Base-by-base conservation (phyloP, 2,797 vertebrate genomes). In the Gastrophryne carolinensis region DNA sequence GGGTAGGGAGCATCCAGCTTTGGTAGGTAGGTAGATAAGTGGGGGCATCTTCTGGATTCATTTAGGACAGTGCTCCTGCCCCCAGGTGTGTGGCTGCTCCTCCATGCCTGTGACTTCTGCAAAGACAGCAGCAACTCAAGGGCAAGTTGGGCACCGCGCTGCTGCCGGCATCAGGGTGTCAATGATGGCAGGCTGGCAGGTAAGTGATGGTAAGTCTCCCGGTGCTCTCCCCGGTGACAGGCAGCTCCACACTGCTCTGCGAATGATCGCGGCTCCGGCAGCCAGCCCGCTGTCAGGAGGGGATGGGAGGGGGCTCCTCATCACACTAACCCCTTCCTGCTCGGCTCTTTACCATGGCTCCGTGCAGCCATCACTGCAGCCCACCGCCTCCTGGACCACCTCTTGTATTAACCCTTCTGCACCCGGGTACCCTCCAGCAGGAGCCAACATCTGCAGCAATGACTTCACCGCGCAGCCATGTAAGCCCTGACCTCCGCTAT, bases 171-270 rank as follows among this genome's bases (percentile, higher is more conserved):
- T n/a, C n/a, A n/a, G n/a, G n/a, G n/a, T n/a, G n/a, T n/a, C n/a
- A n/a, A n/a, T n/a, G n/a, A n/a, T n/a, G n/a, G n/a, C n/a, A n/a
- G n/a, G n/a, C n/a, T n/a, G n/a, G n/a, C n/a, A n/a, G n/a, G n/a
- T 30, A 17, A 53, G 37, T 24, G 39, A 32, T 78, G 75, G 7
- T n/a, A 39, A 78, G 60, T 75, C 64, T 52, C 63, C 61, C 29
- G 53, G 84, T 69, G 84, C 83, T 83, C 41, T 74, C 72, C 82
- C 79, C 80, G 75, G 78, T 83, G 83, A 84, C 62, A 84, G 77
- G 68, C 80, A 68, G 72, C 60, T 57, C 67, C 82, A 24, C 69
- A 23, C 72, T 74, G 79, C 54, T 52, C 65, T 54, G 49, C 67
- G 52, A 75, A 70, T 62, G 44, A 35, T 56, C 58, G 64, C 24